These are phyloP conservation scores for Sinocyclocheilus grahami DNA, from an alignment of 2,113 vertebrate genomes.

Conservation along the genomic window DNA sequence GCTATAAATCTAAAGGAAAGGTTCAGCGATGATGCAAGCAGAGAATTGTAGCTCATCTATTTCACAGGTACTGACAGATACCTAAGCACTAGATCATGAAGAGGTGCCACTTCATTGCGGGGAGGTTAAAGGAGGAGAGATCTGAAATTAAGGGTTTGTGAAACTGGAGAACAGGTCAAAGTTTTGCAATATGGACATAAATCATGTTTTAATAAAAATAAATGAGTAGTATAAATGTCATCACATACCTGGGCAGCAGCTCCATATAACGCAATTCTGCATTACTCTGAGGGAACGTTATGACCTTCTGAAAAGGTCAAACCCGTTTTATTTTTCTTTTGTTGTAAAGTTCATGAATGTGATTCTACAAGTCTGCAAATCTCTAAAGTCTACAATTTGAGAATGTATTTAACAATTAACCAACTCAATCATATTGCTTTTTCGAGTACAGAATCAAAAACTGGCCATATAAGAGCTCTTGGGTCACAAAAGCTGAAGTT, in stretches of 20 bases:
- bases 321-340: not conserved
- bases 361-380: not conserved
- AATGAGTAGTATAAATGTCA: conserved; percentile 14
- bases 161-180: conserved; percentile 27
- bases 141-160: conserved; percentile 16
- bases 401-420: not conserved
- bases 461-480: not conserved
- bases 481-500: not conserved
- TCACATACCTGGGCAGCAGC: conserved; percentile 15
- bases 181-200: conserved; percentile 41
- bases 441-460: not conserved
- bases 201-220: conserved; percentile 10
- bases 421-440: not conserved
- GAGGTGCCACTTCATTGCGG: not conserved
- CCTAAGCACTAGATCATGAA: conserved; percentile 29
- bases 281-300: not conserved
- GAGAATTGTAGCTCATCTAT: conserved; percentile 37
- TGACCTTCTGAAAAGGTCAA: not conserved
- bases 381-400: not conserved
- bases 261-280: conserved; percentile 26
- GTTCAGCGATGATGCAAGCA: conserved; percentile 36
- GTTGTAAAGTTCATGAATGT: not conserved
- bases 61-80: conserved; percentile 39
- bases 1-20: conserved; percentile 51
- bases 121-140: conserved; percentile 35